A percentile compares a stretch with the other conserved stretches of the same genome.
Evolutionary conservation across 2,797 vertebrate genomes (phyloP).

Genomic region (Melanogrammus aeglefinus): DNA sequence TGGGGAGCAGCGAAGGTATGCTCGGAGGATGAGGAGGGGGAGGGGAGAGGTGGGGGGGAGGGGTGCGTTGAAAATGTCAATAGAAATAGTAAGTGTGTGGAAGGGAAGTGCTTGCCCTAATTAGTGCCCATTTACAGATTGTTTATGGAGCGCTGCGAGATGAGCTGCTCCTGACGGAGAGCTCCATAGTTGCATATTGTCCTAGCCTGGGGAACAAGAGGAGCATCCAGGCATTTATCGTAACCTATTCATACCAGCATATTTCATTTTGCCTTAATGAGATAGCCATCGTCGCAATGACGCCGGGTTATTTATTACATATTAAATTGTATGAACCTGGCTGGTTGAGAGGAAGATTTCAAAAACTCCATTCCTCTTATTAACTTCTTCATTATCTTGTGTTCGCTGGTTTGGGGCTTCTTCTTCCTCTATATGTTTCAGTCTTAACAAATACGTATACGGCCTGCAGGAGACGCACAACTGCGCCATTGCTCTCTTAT

Average conservation of each 20-base stretch:
- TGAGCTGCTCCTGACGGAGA: slow-evolving; percentile 99
- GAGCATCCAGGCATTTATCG: slow-evolving; percentile 99
- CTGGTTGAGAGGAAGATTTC: slow-evolving; percentile 95
- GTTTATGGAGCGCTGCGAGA: slow-evolving; percentile 99
- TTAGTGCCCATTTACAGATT: slow-evolving; percentile 99
- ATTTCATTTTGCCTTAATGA: slow-evolving; percentile 99
- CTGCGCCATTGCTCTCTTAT: slow-evolving; percentile 51
- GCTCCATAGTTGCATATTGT: slow-evolving; percentile 99
- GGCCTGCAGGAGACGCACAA: slow-evolving; percentile 56
- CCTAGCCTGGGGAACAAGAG: slow-evolving; percentile 99
- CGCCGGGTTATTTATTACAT: slow-evolving; percentile 99
- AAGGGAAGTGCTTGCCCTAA: slow-evolving; percentile 99
- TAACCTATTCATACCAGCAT: slow-evolving; percentile 99
- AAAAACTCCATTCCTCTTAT: slow-evolving; percentile 98
- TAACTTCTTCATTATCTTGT: slow-evolving; percentile 97
- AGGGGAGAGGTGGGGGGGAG: slow-evolving; percentile 24
- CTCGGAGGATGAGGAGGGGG: slow-evolving; percentile 82
- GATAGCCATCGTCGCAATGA: slow-evolving; percentile 98
- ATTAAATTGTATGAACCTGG: slow-evolving; percentile 99
- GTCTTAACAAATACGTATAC: slow-evolving; percentile 69
- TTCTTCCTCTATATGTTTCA: slow-evolving; percentile 47
- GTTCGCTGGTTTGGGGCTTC: slow-evolving; percentile 83
- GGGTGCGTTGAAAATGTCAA: slow-evolving; percentile 98
- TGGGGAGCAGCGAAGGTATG: slow-evolving; percentile 16
- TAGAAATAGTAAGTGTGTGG: slow-evolving; percentile 99